Conservation (phyloP, 2,888 invertebrate species). For the Nephrotoma guestfalica region DNA sequence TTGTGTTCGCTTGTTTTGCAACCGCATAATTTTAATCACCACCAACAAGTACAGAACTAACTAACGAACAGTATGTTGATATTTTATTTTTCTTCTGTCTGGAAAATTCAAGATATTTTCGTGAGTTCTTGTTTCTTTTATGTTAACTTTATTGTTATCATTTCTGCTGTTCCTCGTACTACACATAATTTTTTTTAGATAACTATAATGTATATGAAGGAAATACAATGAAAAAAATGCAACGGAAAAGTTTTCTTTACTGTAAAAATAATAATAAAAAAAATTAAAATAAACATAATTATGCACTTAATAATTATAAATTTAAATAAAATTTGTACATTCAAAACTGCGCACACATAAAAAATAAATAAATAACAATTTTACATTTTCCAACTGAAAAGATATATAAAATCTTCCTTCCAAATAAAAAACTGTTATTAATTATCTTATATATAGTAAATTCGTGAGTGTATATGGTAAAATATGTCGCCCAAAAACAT, state of each 20-base stretch:
- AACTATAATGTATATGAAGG: background rate
- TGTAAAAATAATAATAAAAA: background rate
- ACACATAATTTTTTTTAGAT: background rate
- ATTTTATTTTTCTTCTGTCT: background rate
- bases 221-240: background rate
- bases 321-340: background rate
- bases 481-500: background rate
- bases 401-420: background rate
- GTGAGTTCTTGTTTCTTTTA: background rate
- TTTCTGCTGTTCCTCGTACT: background rate
- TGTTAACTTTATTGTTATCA: background rate
- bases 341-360: background rate
- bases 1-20: background rate
- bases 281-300: background rate
- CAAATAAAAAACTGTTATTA: background rate
- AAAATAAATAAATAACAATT: no score
- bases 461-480: background rate
- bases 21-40: background rate
- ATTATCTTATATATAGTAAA: no score
- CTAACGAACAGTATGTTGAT: background rate
- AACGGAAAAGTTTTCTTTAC: background rate
- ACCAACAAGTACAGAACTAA: background rate
- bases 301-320: background rate
- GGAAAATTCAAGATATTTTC: background rate
- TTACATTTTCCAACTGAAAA: background rate